Conservation (phyloP, 92 coral and sea anemone species). For the Bergia sp. region DNA sequence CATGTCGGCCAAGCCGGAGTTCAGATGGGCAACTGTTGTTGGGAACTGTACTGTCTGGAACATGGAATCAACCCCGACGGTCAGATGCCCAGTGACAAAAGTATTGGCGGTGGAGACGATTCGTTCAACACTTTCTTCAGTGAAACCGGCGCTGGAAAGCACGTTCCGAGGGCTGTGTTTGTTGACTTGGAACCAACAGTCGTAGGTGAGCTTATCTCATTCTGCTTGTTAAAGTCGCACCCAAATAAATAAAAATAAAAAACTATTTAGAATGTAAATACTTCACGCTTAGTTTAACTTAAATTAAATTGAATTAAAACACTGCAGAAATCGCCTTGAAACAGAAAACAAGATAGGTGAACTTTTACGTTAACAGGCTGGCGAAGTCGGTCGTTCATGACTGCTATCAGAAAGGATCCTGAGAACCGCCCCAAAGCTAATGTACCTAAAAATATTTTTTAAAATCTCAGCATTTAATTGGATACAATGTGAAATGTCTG, state of each 20-base stretch:
- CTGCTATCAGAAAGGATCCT: too few species aligned
- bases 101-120: conserved; percentile 86
- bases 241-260: neutral
- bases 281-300: too few species aligned
- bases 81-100: conserved; percentile 85
- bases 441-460: too few species aligned
- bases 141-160: conserved; percentile 96
- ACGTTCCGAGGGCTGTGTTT: conserved; percentile 93
- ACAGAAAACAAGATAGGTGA: too few species aligned
- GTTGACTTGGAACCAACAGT: conserved; percentile 98
- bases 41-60: conserved; percentile 98
- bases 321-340: too few species aligned
- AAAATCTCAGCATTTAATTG: too few species aligned
- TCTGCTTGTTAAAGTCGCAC: neutral
- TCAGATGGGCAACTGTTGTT: conserved; percentile 93
- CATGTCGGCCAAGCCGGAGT: conserved; percentile 99
- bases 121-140: conserved; percentile 98
- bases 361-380: too few species aligned
- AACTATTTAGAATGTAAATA: too few species aligned
- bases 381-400: too few species aligned
- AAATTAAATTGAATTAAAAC: too few species aligned
- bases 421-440: too few species aligned
- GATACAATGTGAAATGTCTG: too few species aligned
- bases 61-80: conserved; percentile 97
- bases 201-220: conserved; percentile 55